Evolutionary conservation across 2,888 invertebrate genomes (phyloP).

Genomic region (Philhelius pedissequus): DNA sequence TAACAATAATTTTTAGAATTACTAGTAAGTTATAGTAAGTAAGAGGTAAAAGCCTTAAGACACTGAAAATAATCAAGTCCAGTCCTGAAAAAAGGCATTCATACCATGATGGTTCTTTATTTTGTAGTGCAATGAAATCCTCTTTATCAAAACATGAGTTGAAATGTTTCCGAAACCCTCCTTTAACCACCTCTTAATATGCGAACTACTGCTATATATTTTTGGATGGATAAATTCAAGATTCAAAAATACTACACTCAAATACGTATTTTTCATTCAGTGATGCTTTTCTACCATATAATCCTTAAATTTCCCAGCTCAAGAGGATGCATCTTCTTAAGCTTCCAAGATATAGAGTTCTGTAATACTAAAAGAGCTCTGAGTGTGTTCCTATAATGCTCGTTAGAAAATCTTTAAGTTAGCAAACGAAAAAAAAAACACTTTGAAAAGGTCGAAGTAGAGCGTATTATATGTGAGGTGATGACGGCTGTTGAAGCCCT

Average conservation of each 20-base stretch:
- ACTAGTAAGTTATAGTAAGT: too few relatives aligned
- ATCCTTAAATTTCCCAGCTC: neutral
- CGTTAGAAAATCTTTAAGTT: constrained; percentile 57
- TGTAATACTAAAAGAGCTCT: neutral
- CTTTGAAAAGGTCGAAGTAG: neutral
- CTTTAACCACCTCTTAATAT: neutral
- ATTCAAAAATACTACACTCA: constrained; percentile 44
- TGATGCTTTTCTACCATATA: constrained; percentile 16
- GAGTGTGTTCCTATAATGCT: constrained; percentile 5
- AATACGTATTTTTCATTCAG: constrained; percentile 52
- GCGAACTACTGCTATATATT: neutral
- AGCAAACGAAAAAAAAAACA: neutral
- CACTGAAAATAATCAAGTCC: neutral
- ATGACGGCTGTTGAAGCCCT: constrained; percentile 10
- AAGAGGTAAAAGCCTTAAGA: too few relatives aligned
- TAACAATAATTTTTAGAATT: too few relatives aligned
- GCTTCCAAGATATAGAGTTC: neutral
- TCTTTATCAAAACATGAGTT: constrained; percentile 49
- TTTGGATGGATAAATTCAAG: constrained; percentile 5
- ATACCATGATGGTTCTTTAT: neutral
- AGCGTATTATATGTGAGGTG: neutral
- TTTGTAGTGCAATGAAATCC: constrained; percentile 51
- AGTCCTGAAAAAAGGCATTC: neutral
- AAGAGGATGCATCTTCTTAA: constrained; percentile 28
- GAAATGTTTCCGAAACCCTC: neutral